Evolutionary conservation across 2,113 vertebrate species (phyloP), one percentile per base, ranked within the genome.

Genomic region (Dipodomys spectabilis): DNA sequence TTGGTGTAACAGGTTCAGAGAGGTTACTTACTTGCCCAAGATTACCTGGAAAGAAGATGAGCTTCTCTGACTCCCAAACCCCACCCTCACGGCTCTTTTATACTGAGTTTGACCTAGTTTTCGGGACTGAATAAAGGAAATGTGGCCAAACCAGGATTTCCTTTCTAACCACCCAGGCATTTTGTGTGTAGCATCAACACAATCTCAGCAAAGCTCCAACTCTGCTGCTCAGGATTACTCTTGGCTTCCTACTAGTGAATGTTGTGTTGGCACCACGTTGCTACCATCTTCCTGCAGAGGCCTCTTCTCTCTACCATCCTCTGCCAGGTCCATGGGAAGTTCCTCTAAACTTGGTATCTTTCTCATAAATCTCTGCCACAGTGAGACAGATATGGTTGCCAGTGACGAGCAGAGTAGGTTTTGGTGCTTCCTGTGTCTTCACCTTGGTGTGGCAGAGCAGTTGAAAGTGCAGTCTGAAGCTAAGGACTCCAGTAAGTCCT

Each of bases 81-180:
- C 75, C 67, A 4, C 72, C 16, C 92, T 79, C 86, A 22, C 44
- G 93, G 78, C 11, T 82, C 30, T 67, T 32, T 35, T 28, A 0
- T 75, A 69, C 32, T 81, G 45, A 39, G 81, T 87, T 82, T 96
- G 87, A 96, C 92, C 92, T 92, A 85, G 72, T 87, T 97, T 86
- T 65, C 73, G 73, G 67, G 39, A 86, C 73, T 67, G 16, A 25
- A 91, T 77, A 64, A 91, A 93, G 94, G 92, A 96, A 95, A 89
- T 94, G 71, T 92, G 93, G 69, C 72, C 92, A 92, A 74, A 53
- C 68, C 57, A 72, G 94, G 87, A 89, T 4, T 0, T 75, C 83
- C 91, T 83, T 89, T 65, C 89, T n/a, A 94, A 74, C 81, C 94
- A 32, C 65, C 20, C 77, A 30, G 88, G 74, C 49, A 44, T 87